A percentile compares a stretch with the other conserved stretches of the same genome.
These are phyloP conservation scores for Melanogrammus aeglefinus DNA, from an alignment of 2,797 vertebrate species.

Conservation along the genomic window DNA sequence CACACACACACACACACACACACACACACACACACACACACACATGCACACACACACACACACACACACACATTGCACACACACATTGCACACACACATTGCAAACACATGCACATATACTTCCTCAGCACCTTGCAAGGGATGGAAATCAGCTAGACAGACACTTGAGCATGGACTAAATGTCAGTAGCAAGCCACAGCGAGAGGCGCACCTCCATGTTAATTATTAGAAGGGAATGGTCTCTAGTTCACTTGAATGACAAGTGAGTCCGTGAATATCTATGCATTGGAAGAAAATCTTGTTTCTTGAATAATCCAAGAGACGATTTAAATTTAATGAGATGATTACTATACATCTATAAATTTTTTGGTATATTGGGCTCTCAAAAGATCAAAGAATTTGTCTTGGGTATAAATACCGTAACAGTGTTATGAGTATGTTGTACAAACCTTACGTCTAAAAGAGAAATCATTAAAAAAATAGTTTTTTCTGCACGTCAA, in stretches of 20 bases:
- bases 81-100: conserved; percentile 4
- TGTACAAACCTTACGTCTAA: conserved; percentile 25
- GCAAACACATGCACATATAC: conserved; percentile 14
- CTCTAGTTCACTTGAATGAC: conserved; percentile 53
- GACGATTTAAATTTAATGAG: conserved; percentile 63
- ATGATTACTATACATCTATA: conserved; percentile 38
- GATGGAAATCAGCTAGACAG: conserved; percentile 78
- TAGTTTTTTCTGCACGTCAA: conserved; percentile 56
- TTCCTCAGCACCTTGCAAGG: conserved; percentile 74
- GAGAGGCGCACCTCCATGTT: conserved; percentile 68
- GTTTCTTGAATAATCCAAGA: conserved; percentile 55
- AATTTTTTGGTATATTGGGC: neutral
- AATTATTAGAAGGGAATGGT: conserved; percentile 71
- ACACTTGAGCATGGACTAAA: conserved; percentile 84
- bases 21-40: conserved; percentile 27
- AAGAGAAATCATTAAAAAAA: conserved; percentile 36
- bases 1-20: conserved; percentile 14
- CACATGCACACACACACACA: conserved; percentile 33
- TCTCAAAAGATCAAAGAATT: neutral
- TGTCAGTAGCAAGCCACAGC: conserved; percentile 74
- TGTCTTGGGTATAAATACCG: neutral
- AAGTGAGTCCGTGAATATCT: conserved; percentile 60
- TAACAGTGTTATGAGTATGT: neutral
- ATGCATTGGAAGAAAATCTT: conserved; percentile 68
- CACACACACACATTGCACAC: conserved; percentile 25